Conservation (phyloP, 2,888 invertebrate genomes). For the Lypha dubia region DNA sequence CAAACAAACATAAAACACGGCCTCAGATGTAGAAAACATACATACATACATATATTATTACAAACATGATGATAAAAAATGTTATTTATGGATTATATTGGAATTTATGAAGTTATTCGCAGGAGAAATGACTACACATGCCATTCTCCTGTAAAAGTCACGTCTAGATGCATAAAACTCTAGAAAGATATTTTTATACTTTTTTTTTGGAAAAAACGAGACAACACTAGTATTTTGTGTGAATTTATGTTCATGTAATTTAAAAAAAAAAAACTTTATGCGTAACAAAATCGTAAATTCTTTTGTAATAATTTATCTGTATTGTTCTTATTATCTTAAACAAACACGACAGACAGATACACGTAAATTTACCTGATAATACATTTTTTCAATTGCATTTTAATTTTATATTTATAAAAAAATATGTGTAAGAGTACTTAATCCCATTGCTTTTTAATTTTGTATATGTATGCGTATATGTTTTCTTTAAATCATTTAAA, state of each 20-base stretch:
- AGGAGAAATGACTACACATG: slow-evolving; percentile 5
- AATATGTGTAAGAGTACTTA: slow-evolving; percentile 16
- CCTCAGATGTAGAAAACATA: not conserved
- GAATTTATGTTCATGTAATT: slow-evolving; percentile 39
- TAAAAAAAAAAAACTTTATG: slow-evolving; percentile 40
- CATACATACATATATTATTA: too few species aligned
- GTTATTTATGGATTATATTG: slow-evolving; percentile 34
- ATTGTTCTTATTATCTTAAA: not conserved
- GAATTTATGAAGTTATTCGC: slow-evolving; percentile 33
- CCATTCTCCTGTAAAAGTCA: not conserved
- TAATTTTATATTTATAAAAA: slow-evolving; percentile 1
- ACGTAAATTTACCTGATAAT: not conserved
- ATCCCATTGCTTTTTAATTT: slow-evolving; percentile 1
- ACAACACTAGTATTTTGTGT: not conserved
- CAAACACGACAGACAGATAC: slow-evolving; percentile 22
- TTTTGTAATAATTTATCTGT: slow-evolving; percentile 1
- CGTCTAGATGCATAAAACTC: slow-evolving; percentile 13
- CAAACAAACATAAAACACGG: slow-evolving; percentile 5
- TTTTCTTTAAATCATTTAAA: not conserved
- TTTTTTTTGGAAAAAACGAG: not conserved
- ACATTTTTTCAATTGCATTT: not conserved
- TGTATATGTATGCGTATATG: too few species aligned
- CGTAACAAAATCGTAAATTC: slow-evolving; percentile 29
- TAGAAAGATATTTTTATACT: not conserved
- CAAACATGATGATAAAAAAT: slow-evolving; percentile 10